Evolutionary conservation across 2,113 vertebrate species (phyloP).

Genomic region (Coptodon bakossiorum): DNA sequence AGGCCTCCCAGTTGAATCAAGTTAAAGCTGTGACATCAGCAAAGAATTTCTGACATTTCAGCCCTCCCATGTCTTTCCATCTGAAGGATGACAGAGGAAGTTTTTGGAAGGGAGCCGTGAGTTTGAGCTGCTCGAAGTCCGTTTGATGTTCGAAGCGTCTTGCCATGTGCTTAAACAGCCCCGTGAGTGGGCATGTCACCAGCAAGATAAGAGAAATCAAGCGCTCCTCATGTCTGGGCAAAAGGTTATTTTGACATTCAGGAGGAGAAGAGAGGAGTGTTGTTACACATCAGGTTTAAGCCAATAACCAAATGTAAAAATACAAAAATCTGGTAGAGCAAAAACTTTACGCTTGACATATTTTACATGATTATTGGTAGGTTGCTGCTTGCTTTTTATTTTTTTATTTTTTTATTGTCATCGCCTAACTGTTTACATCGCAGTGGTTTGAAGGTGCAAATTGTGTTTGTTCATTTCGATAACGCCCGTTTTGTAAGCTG

Average conservation of each 20-base stretch:
- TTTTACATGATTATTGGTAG: neutral
- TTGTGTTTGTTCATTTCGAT: neutral
- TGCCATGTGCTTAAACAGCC: neutral
- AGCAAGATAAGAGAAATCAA: constrained; percentile 39
- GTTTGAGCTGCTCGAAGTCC: neutral
- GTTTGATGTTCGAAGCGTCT: constrained; percentile 5
- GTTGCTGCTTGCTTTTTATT: neutral
- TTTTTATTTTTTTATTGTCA: neutral
- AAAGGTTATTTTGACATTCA: constrained; percentile 16
- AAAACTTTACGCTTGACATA: neutral
- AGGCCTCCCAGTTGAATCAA: neutral
- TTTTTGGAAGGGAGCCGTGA: neutral
- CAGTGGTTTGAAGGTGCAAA: neutral
- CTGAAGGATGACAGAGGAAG: neutral
- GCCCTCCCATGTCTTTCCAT: neutral
- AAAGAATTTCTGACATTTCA: neutral
- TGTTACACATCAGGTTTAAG: constrained; percentile 23
- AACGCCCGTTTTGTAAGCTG: neutral
- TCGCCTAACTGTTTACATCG: neutral
- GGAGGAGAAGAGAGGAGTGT: neutral
- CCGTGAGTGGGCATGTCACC: constrained; percentile 16
- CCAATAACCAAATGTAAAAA: neutral
- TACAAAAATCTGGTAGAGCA: neutral
- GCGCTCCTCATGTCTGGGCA: constrained; percentile 27
- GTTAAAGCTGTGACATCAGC: neutral